Evolutionary conservation across 2,888 invertebrate genomes (phyloP), one percentile per base, ranked within the genome.

Genomic region (Cataglyphis rosenhaueri): DNA sequence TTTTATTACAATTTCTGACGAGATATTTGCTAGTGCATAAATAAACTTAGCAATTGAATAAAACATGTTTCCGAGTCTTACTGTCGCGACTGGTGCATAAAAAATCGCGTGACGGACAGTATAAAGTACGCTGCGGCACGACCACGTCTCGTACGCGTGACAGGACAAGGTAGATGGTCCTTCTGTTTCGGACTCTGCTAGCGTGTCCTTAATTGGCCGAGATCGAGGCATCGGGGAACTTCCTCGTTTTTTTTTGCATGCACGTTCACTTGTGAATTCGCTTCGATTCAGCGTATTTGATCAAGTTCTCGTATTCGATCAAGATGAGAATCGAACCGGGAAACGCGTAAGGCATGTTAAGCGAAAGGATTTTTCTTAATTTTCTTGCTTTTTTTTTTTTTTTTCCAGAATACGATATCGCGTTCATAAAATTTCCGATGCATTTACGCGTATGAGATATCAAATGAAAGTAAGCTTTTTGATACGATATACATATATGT

Each of bases 201-300:
- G 78, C 73, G 78, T 79, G 73, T 83, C 82, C 88, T 88, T 88
- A 88, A 88, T 88, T 88, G 89, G 89, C 85, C 76, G 87, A 52
- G 48, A 88, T 85, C 87, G 78, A 79, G 70, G 78, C 86, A 87
- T 86, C 84, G 79, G 68, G 85, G 73, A 73, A 87, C 83, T 85
- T 88, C 48, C 79, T 87, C 64, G 81, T 88, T 88, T 74, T 87
- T 87, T 86, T n/a, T n/a, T n/a, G 85, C 66, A 59, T 79, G 32
- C 44, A 5, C 70, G 9, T 55, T 64, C 81, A 68, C 75, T 76
- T 84, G 86, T 84, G 87, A 81, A 88, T 86, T 88, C 88, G 66
- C 81, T 81, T 79, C 66, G 87, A 88, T 88, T 81, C 85, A 87
- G 85, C 87, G 87, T 83, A 87, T 88, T 88, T 89, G 88, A 88